phyloP scores from a whole-genome alignment of 2,113 vertebrate genomes.

The Leucosticte australis region DNA sequence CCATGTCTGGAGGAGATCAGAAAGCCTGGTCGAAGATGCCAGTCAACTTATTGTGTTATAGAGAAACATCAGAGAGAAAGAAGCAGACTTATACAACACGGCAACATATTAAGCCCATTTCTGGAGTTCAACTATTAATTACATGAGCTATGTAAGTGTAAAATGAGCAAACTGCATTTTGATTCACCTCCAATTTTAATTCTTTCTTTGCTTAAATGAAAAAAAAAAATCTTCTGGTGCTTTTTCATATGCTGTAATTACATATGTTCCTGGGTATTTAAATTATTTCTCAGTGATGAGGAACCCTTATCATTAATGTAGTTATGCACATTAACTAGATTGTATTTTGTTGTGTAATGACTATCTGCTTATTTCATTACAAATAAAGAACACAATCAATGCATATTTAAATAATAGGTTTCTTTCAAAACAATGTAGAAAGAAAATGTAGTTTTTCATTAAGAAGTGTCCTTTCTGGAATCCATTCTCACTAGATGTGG shows the following conservation, averaged over 20 bases:
- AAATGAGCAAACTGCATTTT: neutral
- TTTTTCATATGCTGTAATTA: neutral
- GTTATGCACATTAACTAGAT: constrained; percentile 26
- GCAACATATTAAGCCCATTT: neutral
- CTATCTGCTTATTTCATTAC: neutral
- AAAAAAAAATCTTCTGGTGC: neutral
- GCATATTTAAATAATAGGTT: neutral
- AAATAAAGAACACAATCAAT: neutral
- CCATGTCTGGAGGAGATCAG: neutral
- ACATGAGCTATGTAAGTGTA: neutral
- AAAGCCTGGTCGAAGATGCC: neutral
- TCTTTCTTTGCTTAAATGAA: neutral
- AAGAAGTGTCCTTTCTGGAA: neutral
- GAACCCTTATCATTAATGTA: neutral
- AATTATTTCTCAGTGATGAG: neutral
- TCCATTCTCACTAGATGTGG: neutral
- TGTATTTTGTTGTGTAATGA: constrained; percentile 27
- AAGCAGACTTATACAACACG: neutral
- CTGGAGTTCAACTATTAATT: neutral
- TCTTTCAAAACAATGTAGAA: neutral
- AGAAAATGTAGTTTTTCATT: neutral
- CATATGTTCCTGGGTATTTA: neutral
- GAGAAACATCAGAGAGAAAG: neutral
- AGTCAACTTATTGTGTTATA: neutral
- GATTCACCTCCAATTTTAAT: neutral